Evolutionary conservation across 2,888 invertebrate species (phyloP).

Genomic region (Octonoba sinensis): DNA sequence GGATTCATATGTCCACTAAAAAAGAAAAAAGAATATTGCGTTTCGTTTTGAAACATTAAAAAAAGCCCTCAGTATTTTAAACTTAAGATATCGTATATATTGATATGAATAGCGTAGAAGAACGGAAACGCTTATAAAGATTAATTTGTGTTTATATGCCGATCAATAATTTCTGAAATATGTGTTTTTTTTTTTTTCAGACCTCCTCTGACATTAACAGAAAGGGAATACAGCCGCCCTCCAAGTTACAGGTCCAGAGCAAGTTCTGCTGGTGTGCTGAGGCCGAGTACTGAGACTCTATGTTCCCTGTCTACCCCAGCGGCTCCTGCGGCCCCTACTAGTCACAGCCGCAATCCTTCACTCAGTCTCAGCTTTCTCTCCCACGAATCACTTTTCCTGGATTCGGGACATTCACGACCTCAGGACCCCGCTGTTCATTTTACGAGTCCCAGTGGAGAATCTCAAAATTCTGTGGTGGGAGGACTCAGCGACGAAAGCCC

Average conservation of each 20-base stretch:
- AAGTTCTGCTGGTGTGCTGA: slow-evolving; percentile 60
- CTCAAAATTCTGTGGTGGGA: slow-evolving; percentile 71
- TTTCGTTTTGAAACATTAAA: too few relatives aligned
- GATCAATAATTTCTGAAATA: too few relatives aligned
- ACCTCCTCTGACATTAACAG: slow-evolving; percentile 59
- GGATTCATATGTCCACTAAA: too few relatives aligned
- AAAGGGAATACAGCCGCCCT: slow-evolving; percentile 62
- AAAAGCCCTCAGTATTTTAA: too few relatives aligned
- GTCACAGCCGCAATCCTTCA: slow-evolving; percentile 69
- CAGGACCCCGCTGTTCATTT: slow-evolving; percentile 31
- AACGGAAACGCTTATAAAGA: too few relatives aligned
- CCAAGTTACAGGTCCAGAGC: slow-evolving; percentile 64
- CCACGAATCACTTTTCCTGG: slow-evolving; percentile 68
- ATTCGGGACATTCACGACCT: slow-evolving; percentile 66
- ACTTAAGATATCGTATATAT: too few relatives aligned
- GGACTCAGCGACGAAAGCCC: slow-evolving; percentile 74
- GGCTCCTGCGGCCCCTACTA: slow-evolving; percentile 23
- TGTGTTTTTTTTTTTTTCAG: slow-evolving; percentile 22
- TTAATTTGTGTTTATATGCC: too few relatives aligned
- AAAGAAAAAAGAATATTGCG: too few relatives aligned
- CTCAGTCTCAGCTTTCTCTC: slow-evolving; percentile 68
- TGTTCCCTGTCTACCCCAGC: slow-evolving; percentile 36
- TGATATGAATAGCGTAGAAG: too few relatives aligned
- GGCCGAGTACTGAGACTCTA: slow-evolving; percentile 61
- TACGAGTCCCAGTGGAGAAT: slow-evolving; percentile 63